Evolutionary conservation across 92 coral and sea anemone genomes (phyloP), one percentile per base, ranked within the genome.

Genomic region (Porites divaricata): DNA sequence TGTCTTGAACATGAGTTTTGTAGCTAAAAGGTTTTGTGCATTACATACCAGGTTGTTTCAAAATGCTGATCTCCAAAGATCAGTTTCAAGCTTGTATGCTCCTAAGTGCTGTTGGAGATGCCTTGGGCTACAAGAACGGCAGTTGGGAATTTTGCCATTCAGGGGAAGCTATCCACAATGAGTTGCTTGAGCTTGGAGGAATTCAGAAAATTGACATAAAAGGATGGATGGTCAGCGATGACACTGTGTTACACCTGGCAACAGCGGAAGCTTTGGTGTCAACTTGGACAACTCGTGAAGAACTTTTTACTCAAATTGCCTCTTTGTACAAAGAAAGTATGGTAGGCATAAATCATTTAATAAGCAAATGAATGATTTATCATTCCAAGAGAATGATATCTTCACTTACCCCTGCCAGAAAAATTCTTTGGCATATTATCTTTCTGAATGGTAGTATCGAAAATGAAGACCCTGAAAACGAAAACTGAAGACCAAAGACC

Each of bases 61-160:
- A 75, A 75, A 89, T 89, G 90, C 81, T 88, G 8, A 19, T 50
- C 19, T 23, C 90, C 4, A 25, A 82, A 51, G 90, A 85, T 21
- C 87, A 77, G 53, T 96, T 89, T 77, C 81, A 79, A 72, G 94
- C 96, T 1, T 89, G 91, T 0, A 92, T 96, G 98, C 90, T 94
- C 51, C 81, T 96, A 15, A 96, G 98, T 89, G 98, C 95, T 28
- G 98, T 90, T 3, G 98, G 98, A n/a, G 98, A 96, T 88, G 95
- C 98, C 2, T 77, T 96, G 57, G 98, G 98, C 12, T 96, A 88
- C 80, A 94, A 92, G 26, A 90, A 94, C 64, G 98, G 98, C 13
- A 83, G 84, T 21, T 96, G 98, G 98, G 98, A 96, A 83, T 96
- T 96, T 76, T 86, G 93, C 63, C 86, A 78, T 54, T 87, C 92